Base-by-base conservation (phyloP, 2,888 invertebrate genomes). In the Dasypogon diadema region DNA sequence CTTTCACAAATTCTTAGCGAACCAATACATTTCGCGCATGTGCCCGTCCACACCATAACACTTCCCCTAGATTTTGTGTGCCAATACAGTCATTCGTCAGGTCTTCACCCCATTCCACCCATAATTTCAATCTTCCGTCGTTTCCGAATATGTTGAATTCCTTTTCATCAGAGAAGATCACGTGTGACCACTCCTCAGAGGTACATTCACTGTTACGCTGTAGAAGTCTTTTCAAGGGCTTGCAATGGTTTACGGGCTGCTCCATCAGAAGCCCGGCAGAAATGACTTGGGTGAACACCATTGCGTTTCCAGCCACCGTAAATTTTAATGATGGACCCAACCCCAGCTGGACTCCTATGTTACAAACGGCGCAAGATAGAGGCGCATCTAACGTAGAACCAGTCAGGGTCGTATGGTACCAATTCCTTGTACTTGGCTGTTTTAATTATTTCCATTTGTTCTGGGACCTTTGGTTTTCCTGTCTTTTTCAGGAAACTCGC, bases 401-500 rank as follows among this genome's bases (percentile, higher is more conserved):
- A 99, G 85, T 99, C 99, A 54, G 96, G 95, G 86, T 99, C 98
- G 82, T 96, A 96, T 0, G 99, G 99, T 48, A 98, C 97, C 83
- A 99, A 88, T 87, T 99, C 99, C 89, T 99, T 99, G 88, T 92
- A 95, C 80, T 92, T 92, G 77, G 95, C 98, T 16, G 96, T 95
- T 87, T 99, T 99, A 1, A 99, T 97, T 74, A 99, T 90, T 87
- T 99, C 99, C 83, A 96, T 94, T 92, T 98, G 98, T 84, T 99
- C 99, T 79, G 99, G 99, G 42, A 98, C 94, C 89, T 94, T 95
- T 86, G 98, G 91, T 87, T 98, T 98, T 80, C 96, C 98, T 81
- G 94, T 93, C 87, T 99, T 99, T 89, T 99, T 99, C 80, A 99
- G 89, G 88, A 98, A 99, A 83, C 94, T 95, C 81, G 98, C 95